Percentiles rank a stretch among this genome's conserved stretches.
Evolutionary conservation across 2,888 invertebrate species (phyloP).

Genomic region (Oasisia sp.): DNA sequence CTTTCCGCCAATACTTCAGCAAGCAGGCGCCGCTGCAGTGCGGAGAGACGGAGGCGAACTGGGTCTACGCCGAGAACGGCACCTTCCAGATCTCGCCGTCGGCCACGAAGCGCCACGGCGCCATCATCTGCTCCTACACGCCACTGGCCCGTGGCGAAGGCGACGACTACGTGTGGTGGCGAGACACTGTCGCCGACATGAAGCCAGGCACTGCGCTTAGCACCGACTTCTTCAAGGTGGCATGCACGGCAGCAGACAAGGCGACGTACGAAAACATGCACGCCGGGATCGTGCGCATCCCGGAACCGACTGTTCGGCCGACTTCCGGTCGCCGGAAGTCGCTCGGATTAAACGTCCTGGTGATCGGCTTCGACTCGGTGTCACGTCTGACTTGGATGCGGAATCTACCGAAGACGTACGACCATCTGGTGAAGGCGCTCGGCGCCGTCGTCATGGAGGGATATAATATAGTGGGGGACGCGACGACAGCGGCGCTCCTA

Average conservation of each 20-base stretch:
- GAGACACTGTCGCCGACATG: neutral
- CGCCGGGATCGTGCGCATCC: conserved; percentile 68
- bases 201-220: conserved; percentile 46
- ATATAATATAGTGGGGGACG: conserved; percentile 38
- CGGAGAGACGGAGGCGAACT: neutral
- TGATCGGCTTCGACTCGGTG: conserved; percentile 22
- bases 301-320: neutral
- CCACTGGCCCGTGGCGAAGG: neutral
- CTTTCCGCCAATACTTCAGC: neutral
- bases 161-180: neutral
- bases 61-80: conserved; percentile 19
- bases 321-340: conserved; percentile 46
- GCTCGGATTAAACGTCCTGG: conserved; percentile 14
- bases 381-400: neutral
- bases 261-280: conserved; percentile 76
- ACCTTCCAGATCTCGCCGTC: neutral
- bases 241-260: conserved; percentile 53
- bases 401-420: neutral
- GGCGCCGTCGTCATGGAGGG: conserved; percentile 32
- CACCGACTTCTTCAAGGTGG: conserved; percentile 58
- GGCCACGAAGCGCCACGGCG: neutral
- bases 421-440: neutral
- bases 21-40: neutral
- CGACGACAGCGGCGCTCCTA: conserved; percentile 33
- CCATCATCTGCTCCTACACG: neutral